phyloP scores from a whole-genome alignment of 1,140 invertebrate genomes.

The Coelopa frigida region DNA sequence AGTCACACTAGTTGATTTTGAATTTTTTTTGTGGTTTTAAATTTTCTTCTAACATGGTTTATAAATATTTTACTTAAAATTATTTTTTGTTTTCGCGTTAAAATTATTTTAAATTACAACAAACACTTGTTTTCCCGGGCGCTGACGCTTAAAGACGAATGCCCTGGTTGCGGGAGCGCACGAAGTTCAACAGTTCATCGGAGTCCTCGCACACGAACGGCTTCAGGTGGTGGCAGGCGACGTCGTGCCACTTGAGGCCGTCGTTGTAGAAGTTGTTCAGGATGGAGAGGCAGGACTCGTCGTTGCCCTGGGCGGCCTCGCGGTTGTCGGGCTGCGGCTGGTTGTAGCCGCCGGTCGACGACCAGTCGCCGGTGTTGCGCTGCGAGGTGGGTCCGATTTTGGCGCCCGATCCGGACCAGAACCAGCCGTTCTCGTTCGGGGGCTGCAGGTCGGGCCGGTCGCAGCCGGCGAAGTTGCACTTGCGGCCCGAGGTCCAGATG shows the following conservation, averaged over 20 bases:
- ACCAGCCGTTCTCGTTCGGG: slow-evolving; percentile 84
- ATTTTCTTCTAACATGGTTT: neutral
- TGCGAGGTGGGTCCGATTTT: slow-evolving; percentile 83
- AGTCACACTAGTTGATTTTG: slow-evolving; percentile 16
- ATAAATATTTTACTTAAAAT: slow-evolving; percentile 9
- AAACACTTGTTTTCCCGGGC: neutral
- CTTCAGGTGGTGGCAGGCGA: slow-evolving; percentile 84
- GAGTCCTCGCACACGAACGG: slow-evolving; percentile 90
- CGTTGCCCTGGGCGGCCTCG: slow-evolving; percentile 78
- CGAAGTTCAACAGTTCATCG: slow-evolving; percentile 84
- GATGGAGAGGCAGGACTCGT: slow-evolving; percentile 82
- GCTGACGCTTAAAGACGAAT: slow-evolving; percentile 61
- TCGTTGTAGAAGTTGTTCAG: slow-evolving; percentile 91
- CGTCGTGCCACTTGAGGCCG: slow-evolving; percentile 85
- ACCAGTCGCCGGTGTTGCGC: slow-evolving; percentile 82
- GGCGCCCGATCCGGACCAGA: slow-evolving; percentile 85
- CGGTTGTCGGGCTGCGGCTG: slow-evolving; percentile 83
- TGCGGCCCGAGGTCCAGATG: slow-evolving; percentile 86
- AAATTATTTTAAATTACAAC: slow-evolving; percentile 16
- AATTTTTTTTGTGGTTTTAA: slow-evolving; percentile 24
- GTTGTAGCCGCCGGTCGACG: slow-evolving; percentile 74
- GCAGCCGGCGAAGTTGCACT: slow-evolving; percentile 88
- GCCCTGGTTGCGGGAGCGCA: slow-evolving; percentile 75
- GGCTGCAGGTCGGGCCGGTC: slow-evolving; percentile 80
- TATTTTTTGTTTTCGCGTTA: slow-evolving; percentile 4